Conservation (phyloP, 2,797 vertebrate species). For the Gymnothorax javanicus region DNA sequence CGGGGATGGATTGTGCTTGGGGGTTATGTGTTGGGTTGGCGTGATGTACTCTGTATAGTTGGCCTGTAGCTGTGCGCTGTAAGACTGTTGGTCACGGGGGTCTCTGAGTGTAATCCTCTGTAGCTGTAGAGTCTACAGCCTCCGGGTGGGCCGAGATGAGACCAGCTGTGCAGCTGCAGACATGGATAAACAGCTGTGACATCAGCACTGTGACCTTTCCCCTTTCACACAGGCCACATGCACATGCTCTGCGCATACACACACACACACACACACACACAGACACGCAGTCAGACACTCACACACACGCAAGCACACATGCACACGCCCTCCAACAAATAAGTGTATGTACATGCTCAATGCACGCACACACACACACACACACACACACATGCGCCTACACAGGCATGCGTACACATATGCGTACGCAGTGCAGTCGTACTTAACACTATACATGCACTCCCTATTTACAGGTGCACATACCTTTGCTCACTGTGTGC, state of each 20-base stretch:
- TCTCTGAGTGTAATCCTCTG: background rate
- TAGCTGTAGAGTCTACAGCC: background rate
- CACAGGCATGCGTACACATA: no score
- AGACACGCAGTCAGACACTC: background rate
- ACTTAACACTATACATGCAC: no score
- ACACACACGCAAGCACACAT: background rate
- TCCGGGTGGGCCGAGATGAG: slow-evolving; percentile 1
- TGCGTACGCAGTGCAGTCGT: no score
- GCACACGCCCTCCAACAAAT: background rate
- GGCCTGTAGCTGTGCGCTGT: background rate
- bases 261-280: background rate
- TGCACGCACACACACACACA: background rate
- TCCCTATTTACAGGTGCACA: no score
- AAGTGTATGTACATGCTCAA: no score
- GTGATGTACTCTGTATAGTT: background rate
- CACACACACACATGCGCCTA: no score
- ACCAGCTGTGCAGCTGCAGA: slow-evolving; percentile 3
- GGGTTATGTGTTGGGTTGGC: background rate
- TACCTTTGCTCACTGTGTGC: no score
- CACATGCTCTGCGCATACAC: background rate
- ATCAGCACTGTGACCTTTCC: background rate
- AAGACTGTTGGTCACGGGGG: background rate
- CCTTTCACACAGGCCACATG: background rate
- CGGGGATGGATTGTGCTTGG: background rate
- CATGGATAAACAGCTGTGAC: slow-evolving; percentile 5